Evolutionary conservation across 2,888 invertebrate species (phyloP), one percentile per base, ranked within the genome.

Genomic region (Sinopyrophorus schimmeli): DNA sequence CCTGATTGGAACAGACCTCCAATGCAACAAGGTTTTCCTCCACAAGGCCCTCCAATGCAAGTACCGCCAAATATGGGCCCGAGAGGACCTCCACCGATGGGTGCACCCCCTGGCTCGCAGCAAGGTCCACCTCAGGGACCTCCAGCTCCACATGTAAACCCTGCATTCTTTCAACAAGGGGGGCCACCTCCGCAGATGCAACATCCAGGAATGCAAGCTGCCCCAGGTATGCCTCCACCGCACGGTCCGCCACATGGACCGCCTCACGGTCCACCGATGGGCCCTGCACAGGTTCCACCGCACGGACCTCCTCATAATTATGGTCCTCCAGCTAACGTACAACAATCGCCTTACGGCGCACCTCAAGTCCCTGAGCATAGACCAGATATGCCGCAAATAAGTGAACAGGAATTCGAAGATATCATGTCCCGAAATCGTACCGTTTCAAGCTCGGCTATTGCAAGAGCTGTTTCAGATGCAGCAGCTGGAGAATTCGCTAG

Each of bases 341-440:
- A 77, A 4, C 72, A 69, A 26, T 65, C 70, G 7, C 82, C 84
- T 0, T 84, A 84, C 48, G 82, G 82, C 35, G 76, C 80, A 46
- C 80, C 82, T 3, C 83, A 84, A 9, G 82, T 77, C 7, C 73
- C 76, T 9, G 80, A 80, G 49, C 74, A 74, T 55, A 62, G 74
- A 34, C 63, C 69, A 55, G 80, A 82, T 40, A 76, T 80, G 51
- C 84, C 85, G 1, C 81, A 82, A 53, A 79, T 93, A 58, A 84
- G 86, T 55, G 98, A 98, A 74, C 90, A 88, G 21, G 99, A 99
- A 77, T 97, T 97, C 76, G 98, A 99, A 74, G 99, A 99, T 72
- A 92, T 96, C 43, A 96, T 99, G 92, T 86, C 89, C 46, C 82
- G 98, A 56, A 99, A 99, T 76, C 82, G 97, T 61, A 97, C 97